These are phyloP conservation scores for Strigamia crassipes DNA, from an alignment of 2,888 invertebrate species.

Conservation along the genomic window DNA sequence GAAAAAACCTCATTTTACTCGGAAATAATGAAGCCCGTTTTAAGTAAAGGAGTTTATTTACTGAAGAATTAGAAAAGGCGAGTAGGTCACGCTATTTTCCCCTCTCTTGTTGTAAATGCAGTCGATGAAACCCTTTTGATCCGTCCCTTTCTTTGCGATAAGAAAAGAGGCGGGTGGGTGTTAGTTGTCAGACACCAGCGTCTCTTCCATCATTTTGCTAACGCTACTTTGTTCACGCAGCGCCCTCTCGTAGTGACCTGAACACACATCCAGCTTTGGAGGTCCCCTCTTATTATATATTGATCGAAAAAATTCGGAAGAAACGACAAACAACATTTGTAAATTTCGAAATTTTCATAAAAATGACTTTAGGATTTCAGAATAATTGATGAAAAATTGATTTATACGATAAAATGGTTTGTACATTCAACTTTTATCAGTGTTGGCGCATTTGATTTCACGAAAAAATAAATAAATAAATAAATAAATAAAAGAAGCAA, in stretches of 20 bases:
- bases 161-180: conserved; percentile 8
- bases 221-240: conserved; percentile 30
- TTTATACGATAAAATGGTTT: neutral
- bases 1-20: neutral
- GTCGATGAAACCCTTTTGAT: conserved; percentile 40
- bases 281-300: conserved; percentile 7
- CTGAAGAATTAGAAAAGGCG: conserved; percentile 9
- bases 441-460: neutral
- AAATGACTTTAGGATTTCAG: too few relatives aligned
- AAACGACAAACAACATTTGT: conserved; percentile 4
- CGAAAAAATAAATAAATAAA: neutral
- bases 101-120: conserved; percentile 12
- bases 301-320: conserved; percentile 21
- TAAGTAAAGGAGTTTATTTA: neutral
- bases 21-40: neutral
- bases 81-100: neutral
- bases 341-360: neutral
- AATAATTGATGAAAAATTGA: too few relatives aligned
- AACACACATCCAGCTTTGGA: conserved; percentile 32
- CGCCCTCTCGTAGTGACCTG: conserved; percentile 35
- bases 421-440: neutral
- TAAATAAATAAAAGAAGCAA: conserved; percentile 5
- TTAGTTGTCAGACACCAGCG: conserved; percentile 31
- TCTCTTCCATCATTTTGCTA: conserved; percentile 29
- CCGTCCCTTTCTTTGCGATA: conserved; percentile 24